A percentile compares a stretch with the other conserved stretches of the same genome.
phyloP scores from a whole-genome alignment of 2,113 vertebrate genomes.

The Tenebrosternarchus preto region DNA sequence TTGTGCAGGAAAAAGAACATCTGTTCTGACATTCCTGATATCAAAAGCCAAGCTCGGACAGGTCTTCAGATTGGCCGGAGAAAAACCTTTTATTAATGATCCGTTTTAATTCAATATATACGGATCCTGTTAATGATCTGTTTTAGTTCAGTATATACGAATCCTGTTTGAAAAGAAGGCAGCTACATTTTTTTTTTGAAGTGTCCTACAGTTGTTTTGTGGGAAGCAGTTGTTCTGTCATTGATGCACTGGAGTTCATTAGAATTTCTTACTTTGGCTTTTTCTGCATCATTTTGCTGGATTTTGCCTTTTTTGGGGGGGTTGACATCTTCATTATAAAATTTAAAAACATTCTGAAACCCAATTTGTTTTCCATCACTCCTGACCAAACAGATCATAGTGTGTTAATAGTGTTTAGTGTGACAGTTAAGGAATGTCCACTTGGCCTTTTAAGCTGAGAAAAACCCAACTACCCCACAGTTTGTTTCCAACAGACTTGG shows the following conservation, averaged over 20 bases:
- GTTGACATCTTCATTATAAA: not conserved
- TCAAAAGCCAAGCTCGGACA: no score
- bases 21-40: no score
- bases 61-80: not conserved
- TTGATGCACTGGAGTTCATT: conserved; percentile 50
- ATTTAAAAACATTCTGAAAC: not conserved
- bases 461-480: conserved; percentile 6
- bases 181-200: conserved; percentile 25
- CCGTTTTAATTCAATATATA: not conserved
- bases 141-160: not conserved
- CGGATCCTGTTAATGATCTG: not conserved
- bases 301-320: not conserved
- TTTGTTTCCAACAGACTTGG: conserved; percentile 14
- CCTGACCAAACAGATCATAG: not conserved
- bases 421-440: not conserved
- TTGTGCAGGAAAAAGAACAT: not conserved
- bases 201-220: not conserved
- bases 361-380: not conserved
- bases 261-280: conserved; percentile 31
- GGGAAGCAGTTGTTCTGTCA: conserved; percentile 22
- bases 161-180: conserved; percentile 15
- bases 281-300: not conserved
- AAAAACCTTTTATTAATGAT: not conserved
- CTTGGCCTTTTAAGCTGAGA: conserved; percentile 28
- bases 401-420: not conserved